phyloP scores from a whole-genome alignment of 2,797 vertebrate species.

The Cygnus olor region DNA sequence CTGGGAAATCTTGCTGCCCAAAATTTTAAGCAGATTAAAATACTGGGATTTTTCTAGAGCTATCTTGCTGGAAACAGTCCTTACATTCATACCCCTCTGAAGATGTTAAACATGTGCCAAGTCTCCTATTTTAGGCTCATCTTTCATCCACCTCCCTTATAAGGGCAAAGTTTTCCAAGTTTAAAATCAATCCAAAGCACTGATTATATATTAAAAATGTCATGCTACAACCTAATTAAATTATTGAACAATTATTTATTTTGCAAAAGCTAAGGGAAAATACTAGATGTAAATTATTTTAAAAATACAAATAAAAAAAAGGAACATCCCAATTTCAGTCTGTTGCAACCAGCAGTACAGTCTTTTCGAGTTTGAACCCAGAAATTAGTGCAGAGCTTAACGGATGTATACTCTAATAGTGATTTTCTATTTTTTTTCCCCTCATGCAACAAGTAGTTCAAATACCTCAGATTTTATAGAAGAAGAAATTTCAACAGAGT shows the following conservation, averaged over 20 bases:
- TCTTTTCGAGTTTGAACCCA: background rate
- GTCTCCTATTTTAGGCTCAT: constrained; percentile 12
- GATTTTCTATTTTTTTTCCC: background rate
- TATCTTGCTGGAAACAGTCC: constrained; percentile 10
- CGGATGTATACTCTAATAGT: background rate
- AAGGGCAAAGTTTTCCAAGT: constrained; percentile 34
- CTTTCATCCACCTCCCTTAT: constrained; percentile 19
- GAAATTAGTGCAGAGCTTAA: background rate
- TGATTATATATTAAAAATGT: background rate
- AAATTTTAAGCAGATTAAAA: background rate
- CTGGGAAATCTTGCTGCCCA: background rate
- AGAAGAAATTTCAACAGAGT: background rate
- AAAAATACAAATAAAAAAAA: background rate
- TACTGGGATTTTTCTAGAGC: background rate
- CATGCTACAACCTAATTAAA: background rate
- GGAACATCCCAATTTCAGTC: background rate
- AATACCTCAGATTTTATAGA: background rate
- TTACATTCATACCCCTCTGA: background rate
- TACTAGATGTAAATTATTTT: too few relatives aligned
- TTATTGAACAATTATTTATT: background rate
- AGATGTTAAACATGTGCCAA: constrained; percentile 12
- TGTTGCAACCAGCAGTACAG: background rate
- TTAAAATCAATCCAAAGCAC: constrained; percentile 4
- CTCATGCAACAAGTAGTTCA: background rate
- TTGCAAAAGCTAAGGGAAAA: too few relatives aligned